Evolutionary conservation across 2,797 vertebrate species (phyloP).

Genomic region (Cyclura pinguis): DNA sequence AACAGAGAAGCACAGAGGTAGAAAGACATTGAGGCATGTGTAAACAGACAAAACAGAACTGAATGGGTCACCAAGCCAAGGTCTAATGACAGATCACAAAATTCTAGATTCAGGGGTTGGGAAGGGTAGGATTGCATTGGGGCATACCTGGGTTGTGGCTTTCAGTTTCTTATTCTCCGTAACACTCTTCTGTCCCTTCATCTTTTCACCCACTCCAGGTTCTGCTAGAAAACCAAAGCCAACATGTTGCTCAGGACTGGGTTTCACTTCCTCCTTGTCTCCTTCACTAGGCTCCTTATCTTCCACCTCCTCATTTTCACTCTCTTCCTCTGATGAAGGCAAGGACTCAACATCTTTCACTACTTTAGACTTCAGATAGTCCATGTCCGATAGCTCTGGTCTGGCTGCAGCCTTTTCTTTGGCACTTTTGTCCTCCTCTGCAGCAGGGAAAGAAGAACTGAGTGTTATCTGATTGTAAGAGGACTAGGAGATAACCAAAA

Average conservation of each 20-base stretch:
- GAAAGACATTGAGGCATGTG: too few species aligned
- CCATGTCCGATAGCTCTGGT: conserved; percentile 90
- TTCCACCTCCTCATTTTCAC: conserved; percentile 68
- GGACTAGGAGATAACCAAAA: too few species aligned
- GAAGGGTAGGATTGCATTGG: neutral
- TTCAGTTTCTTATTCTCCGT: conserved; percentile 56
- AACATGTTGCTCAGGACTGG: accelerated
- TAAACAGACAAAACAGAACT: neutral
- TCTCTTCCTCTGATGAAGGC: conserved; percentile 55
- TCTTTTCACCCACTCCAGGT: conserved; percentile 24
- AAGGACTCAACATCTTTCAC: conserved; percentile 67
- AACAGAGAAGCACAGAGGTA: too few species aligned
- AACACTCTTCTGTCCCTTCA: conserved; percentile 58
- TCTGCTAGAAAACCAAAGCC: accelerated
- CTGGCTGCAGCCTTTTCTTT: conserved; percentile 65
- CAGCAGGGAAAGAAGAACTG: neutral
- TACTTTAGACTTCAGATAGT: conserved; percentile 94
- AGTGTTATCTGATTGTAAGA: neutral
- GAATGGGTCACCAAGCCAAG: neutral
- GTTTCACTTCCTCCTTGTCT: conserved; percentile 57
- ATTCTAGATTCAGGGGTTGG: neutral
- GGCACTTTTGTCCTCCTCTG: conserved; percentile 52
- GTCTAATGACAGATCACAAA: too few species aligned
- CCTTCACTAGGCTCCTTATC: conserved; percentile 54
- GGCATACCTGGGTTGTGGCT: conserved; percentile 59